Conservation (phyloP, 2,888 invertebrate species). For the Punctoribates punctum region DNA sequence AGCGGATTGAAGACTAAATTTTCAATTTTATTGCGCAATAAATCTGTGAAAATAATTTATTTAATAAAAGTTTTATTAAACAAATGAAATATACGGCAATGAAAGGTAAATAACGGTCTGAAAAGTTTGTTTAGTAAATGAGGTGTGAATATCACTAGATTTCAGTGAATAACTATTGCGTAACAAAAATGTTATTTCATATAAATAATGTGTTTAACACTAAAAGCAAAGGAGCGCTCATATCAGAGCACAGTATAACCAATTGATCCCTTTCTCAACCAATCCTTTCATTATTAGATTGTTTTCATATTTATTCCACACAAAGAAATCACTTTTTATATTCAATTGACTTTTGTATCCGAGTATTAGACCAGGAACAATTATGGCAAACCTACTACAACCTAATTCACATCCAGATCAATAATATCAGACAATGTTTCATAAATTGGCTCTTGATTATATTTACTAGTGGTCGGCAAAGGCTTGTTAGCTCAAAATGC, state of each 20-base stretch:
- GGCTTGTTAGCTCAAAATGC: no score
- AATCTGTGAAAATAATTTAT: conserved; percentile 5
- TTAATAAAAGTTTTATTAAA: conserved; percentile 24
- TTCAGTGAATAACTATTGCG: conserved; percentile 23
- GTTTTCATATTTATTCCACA: no score
- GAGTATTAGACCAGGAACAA: no score
- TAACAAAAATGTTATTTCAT: background rate
- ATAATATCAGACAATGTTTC: no score
- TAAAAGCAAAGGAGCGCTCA: background rate
- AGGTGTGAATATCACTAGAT: conserved; percentile 34
- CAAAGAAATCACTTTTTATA: no score
- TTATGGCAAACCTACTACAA: no score
- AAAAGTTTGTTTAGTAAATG: conserved; percentile 36
- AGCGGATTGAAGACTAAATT: no score
- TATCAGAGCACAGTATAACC: background rate
- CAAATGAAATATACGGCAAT: conserved; percentile 18
- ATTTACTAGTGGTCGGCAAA: no score
- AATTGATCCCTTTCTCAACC: background rate
- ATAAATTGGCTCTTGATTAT: no score
- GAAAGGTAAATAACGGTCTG: conserved; percentile 21
- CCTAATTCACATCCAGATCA: no score
- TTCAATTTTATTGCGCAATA: background rate
- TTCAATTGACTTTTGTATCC: no score
- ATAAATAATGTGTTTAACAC: background rate
- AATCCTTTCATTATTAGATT: no score